phyloP scores from a whole-genome alignment of 2,888 invertebrate genomes.

The Drosophila acutilabella region DNA sequence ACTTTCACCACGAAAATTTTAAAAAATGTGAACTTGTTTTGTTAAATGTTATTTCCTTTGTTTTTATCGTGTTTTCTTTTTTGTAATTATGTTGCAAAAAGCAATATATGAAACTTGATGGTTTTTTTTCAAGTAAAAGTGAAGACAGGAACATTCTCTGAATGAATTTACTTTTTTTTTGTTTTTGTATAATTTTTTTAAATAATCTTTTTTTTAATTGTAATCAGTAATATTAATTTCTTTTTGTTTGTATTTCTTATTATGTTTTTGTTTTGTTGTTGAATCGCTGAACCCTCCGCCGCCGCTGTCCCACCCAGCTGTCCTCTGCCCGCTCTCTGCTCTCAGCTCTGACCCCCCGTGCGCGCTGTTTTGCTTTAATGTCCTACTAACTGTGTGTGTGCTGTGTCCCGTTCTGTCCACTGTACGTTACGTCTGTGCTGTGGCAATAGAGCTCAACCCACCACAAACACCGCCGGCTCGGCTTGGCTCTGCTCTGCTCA shows the following conservation, averaged over 20 bases:
- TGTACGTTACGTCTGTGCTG: slow-evolving; percentile 7
- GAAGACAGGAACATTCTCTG: slow-evolving; percentile 50
- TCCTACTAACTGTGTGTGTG: slow-evolving; percentile 30
- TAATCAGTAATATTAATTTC: slow-evolving; percentile 77
- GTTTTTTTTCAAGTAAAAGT: slow-evolving; percentile 47
- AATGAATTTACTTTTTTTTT: slow-evolving; percentile 57
- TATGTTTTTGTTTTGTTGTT: slow-evolving; percentile 51
- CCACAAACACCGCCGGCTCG: slow-evolving; percentile 10
- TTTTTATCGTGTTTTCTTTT: slow-evolving; percentile 3
- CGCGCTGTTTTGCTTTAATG: slow-evolving; percentile 7
- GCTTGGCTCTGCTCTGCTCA: slow-evolving; percentile 4
- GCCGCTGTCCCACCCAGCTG: slow-evolving; percentile 39
- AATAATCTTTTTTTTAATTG: slow-evolving; percentile 69
- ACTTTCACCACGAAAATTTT: slow-evolving; percentile 48
- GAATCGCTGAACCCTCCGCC: slow-evolving; percentile 67
- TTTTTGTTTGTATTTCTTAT: slow-evolving; percentile 44
- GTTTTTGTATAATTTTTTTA: slow-evolving; percentile 68
- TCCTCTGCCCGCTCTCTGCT: background rate
- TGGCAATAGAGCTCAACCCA: slow-evolving; percentile 21
- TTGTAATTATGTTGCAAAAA: slow-evolving; percentile 31
- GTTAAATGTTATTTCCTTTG: slow-evolving; percentile 9
- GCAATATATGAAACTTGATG: slow-evolving; percentile 47
- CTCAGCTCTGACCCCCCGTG: slow-evolving; percentile 4
- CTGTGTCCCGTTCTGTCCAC: slow-evolving; percentile 18
- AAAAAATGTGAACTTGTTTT: slow-evolving; percentile 29